Percentiles rank a stretch among this genome's conserved stretches.
Evolutionary conservation across 2,113 vertebrate genomes (phyloP).

Genomic region (Embiotoca jacksoni): DNA sequence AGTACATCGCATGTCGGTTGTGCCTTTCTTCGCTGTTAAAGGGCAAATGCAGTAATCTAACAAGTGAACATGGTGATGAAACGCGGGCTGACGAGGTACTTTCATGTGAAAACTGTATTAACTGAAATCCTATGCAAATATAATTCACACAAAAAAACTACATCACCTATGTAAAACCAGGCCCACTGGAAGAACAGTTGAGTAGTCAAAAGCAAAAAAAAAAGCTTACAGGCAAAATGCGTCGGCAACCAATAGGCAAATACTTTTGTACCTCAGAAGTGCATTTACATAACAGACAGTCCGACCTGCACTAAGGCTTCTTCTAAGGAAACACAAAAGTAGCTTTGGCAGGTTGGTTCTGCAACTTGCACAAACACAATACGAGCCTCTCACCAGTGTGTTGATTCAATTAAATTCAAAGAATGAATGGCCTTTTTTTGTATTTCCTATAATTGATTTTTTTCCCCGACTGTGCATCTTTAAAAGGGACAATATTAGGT

Average conservation of each 20-base stretch:
- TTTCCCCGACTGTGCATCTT: slow-evolving; percentile 17
- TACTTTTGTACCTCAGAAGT: neutral
- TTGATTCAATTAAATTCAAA: slow-evolving; percentile 27
- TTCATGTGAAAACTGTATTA: neutral
- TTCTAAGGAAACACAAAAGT: slow-evolving; percentile 41
- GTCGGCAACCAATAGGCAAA: neutral
- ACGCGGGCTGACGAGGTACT: neutral
- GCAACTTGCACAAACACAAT: slow-evolving; percentile 50
- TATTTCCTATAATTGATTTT: slow-evolving; percentile 48
- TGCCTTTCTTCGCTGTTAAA: no score
- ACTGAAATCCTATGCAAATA: neutral
- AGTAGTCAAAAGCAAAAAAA: neutral
- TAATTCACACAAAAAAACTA: neutral
- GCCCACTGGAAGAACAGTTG: neutral
- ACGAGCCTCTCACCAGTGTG: neutral
- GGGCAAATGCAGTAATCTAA: no score
- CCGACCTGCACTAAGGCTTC: slow-evolving; percentile 24
- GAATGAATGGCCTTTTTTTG: slow-evolving; percentile 30
- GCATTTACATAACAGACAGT: slow-evolving; percentile 20
- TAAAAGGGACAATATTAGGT: slow-evolving; percentile 12
- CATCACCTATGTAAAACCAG: neutral
- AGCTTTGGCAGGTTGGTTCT: slow-evolving; percentile 47
- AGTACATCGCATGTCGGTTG: no score
- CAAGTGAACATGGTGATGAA: no score
- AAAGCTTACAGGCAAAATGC: neutral